These are phyloP conservation scores for Harpagoxenus sublaevis DNA, from an alignment of 2,888 invertebrate genomes.

Conservation along the genomic window DNA sequence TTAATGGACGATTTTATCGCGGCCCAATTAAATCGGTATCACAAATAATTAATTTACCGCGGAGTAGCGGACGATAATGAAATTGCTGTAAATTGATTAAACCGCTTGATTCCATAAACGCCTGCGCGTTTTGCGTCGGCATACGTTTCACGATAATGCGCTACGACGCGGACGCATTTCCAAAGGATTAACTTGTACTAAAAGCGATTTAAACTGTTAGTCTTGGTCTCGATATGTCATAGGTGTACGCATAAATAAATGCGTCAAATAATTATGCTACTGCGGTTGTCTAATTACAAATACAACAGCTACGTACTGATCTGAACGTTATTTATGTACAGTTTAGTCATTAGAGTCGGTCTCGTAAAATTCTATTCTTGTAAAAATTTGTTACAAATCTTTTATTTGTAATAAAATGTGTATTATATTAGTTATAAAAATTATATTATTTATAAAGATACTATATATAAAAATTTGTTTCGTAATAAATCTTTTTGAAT, in stretches of 20 bases:
- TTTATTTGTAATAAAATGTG: not conserved
- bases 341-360: not conserved
- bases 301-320: not conserved
- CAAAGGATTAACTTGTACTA: conserved; percentile 44
- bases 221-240: conserved; percentile 34
- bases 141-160: conserved; percentile 44
- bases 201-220: conserved; percentile 32
- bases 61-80: conserved; percentile 45
- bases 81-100: conserved; percentile 52
- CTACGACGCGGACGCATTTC: conserved; percentile 22
- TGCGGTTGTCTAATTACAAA: conserved; percentile 29
- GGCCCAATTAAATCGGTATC: conserved; percentile 44
- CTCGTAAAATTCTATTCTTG: not conserved
- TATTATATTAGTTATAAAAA: not conserved
- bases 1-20: conserved; percentile 45
- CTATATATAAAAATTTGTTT: not conserved
- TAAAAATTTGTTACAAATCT: not conserved
- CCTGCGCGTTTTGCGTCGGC: conserved; percentile 25
- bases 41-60: conserved; percentile 54
- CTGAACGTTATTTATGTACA: not conserved
- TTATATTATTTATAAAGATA: not conserved
- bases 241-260: conserved; percentile 4
- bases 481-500: not conserved
- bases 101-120: conserved; percentile 44
- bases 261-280: not conserved